phyloP scores from a whole-genome alignment of 1,140 invertebrate genomes.

The Eciton burchellii region DNA sequence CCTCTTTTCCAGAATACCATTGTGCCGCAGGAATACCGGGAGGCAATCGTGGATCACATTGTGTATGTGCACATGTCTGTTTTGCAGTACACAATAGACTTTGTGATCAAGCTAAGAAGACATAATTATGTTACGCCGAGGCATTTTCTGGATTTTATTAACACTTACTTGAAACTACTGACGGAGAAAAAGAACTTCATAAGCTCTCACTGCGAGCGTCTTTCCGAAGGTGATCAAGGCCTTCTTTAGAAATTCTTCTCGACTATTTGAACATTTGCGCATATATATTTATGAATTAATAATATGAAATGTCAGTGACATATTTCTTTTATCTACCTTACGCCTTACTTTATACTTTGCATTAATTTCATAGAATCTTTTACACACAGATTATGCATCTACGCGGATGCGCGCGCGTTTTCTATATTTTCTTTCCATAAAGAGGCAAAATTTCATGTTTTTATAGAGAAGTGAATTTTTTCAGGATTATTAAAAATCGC shows the following conservation, averaged over 20 bases:
- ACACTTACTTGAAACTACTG: slow-evolving; percentile 91
- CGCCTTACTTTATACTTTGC: background rate
- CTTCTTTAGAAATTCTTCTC: background rate
- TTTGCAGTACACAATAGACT: slow-evolving; percentile 90
- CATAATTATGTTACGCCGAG: slow-evolving; percentile 96
- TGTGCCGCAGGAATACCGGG: slow-evolving; percentile 89
- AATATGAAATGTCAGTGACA: background rate
- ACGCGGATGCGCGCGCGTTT: no score
- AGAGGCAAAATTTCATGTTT: background rate
- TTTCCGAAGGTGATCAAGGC: slow-evolving; percentile 79
- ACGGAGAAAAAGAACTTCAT: slow-evolving; percentile 87
- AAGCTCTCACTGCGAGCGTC: slow-evolving; percentile 80
- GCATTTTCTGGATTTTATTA: slow-evolving; percentile 95
- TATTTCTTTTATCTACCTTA: background rate
- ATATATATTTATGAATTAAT: background rate
- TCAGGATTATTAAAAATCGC: slow-evolving; percentile 91
- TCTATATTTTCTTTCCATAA: background rate
- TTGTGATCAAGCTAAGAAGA: slow-evolving; percentile 89
- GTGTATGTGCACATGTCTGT: slow-evolving; percentile 93
- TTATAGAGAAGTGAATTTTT: slow-evolving; percentile 79
- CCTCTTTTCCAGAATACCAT: slow-evolving; percentile 83
- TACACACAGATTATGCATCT: background rate
- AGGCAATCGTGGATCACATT: slow-evolving; percentile 91
- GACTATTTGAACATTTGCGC: slow-evolving; percentile 9
- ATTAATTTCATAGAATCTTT: background rate